Evolutionary conservation across 2,888 invertebrate species (phyloP).

Genomic region (Brachypalpus laphriformis): DNA sequence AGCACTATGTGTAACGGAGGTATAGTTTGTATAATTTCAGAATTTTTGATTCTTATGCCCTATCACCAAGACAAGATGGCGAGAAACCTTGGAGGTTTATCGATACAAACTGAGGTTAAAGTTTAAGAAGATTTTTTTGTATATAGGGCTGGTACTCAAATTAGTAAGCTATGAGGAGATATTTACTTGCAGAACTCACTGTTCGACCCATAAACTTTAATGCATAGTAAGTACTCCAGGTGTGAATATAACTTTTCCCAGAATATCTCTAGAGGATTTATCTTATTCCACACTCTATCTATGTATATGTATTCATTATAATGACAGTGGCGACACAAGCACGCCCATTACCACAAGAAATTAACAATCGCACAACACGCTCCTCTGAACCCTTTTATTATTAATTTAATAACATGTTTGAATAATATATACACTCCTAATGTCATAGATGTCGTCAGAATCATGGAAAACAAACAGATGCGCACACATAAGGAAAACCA

Average conservation of each 20-base stretch:
- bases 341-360: background rate
- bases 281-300: background rate
- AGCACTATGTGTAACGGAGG: no score
- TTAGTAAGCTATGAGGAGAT: no score
- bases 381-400: constrained; percentile 27
- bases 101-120: no score
- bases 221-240: background rate
- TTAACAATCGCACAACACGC: constrained; percentile 30
- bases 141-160: no score
- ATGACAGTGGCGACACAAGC: background rate
- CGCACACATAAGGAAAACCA: background rate
- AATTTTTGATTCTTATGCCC: no score
- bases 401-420: constrained; percentile 59
- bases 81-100: no score
- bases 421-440: constrained; percentile 38
- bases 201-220: background rate
- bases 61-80: no score
- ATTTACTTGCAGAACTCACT: background rate
- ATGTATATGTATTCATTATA: constrained; percentile 1
- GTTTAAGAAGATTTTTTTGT: no score
- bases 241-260: background rate
- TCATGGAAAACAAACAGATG: constrained; percentile 2
- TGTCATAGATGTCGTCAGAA: constrained; percentile 32
- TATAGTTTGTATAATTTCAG: no score
- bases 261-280: background rate